phyloP scores from a whole-genome alignment of 2,113 vertebrate genomes.

The Petromus typicus region DNA sequence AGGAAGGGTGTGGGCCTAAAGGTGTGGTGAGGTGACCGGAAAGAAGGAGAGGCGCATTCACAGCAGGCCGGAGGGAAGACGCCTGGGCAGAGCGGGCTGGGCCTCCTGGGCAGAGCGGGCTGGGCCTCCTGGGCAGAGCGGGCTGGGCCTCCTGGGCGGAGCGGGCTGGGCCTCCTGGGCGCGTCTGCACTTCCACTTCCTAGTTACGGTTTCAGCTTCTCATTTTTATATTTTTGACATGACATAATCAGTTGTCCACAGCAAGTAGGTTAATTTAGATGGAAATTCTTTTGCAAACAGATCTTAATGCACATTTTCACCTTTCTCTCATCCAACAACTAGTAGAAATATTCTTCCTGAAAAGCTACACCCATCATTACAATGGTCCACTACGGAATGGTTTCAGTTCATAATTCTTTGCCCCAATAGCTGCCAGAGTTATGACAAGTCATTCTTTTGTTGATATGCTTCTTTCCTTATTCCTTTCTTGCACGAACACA shows the following conservation, averaged over 20 bases:
- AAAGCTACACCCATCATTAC: background rate
- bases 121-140: no score
- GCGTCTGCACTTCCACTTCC: no score
- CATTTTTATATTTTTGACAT: no score
- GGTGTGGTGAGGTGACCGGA: background rate
- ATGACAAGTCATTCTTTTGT: slow-evolving; percentile 65
- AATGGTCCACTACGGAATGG: background rate
- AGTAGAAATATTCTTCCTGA: slow-evolving; percentile 81
- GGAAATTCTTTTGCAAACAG: slow-evolving; percentile 82
- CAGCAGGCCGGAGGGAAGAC: no score
- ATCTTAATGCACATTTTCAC: slow-evolving; percentile 76
- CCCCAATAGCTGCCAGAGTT: slow-evolving; percentile 59
- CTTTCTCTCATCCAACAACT: slow-evolving; percentile 50
- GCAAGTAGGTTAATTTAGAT: slow-evolving; percentile 72
- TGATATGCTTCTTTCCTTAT: slow-evolving; percentile 63
- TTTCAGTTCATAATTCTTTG: slow-evolving; percentile 36
- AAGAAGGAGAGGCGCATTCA: slow-evolving; percentile 8
- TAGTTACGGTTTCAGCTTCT: no score
- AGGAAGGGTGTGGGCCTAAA: background rate
- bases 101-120: no score
- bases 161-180: no score
- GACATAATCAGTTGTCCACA: slow-evolving; percentile 42
- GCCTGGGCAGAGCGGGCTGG: no score
- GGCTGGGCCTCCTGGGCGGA: no score
- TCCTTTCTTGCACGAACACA: slow-evolving; percentile 57